These are phyloP conservation scores for Pongo pygmaeus DNA, from an alignment of 2,113 vertebrate genomes.

Conservation along the genomic window DNA sequence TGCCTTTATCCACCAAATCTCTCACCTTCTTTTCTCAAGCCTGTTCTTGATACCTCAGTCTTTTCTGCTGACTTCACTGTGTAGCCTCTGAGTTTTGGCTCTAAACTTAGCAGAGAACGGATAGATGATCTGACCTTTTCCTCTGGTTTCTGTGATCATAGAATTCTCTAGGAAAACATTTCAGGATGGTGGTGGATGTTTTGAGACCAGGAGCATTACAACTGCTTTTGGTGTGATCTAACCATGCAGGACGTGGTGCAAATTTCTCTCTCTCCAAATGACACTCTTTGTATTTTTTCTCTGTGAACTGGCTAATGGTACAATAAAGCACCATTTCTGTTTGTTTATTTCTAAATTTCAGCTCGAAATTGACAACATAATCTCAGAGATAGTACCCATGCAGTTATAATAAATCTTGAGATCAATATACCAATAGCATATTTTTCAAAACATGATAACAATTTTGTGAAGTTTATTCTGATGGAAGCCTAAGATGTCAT, in stretches of 20 bases:
- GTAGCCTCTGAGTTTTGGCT: background rate
- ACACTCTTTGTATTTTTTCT: too few species aligned
- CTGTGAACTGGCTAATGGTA: background rate
- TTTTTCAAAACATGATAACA: background rate
- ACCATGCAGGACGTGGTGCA: background rate
- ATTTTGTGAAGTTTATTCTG: constrained; percentile 23
- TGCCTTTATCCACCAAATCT: background rate
- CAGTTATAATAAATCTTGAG: background rate
- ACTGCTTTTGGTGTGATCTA: background rate
- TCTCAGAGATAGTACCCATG: background rate
- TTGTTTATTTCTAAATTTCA: background rate
- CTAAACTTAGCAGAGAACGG: background rate
- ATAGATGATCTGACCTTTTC: background rate
- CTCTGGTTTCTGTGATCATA: background rate
- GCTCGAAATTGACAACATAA: background rate
- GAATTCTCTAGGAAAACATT: background rate
- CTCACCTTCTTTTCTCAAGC: background rate
- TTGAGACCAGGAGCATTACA: background rate
- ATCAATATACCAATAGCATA: background rate
- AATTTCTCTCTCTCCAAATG: background rate
- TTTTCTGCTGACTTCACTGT: background rate
- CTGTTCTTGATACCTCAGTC: background rate
- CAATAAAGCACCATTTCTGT: background rate
- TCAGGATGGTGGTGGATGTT: rapidly evolving
- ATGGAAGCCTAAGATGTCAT: background rate